A percentile compares a stretch with the other conserved stretches of the same genome.
phyloP scores from a whole-genome alignment of 1,140 invertebrate species.

The Cyclargus thomasi region DNA sequence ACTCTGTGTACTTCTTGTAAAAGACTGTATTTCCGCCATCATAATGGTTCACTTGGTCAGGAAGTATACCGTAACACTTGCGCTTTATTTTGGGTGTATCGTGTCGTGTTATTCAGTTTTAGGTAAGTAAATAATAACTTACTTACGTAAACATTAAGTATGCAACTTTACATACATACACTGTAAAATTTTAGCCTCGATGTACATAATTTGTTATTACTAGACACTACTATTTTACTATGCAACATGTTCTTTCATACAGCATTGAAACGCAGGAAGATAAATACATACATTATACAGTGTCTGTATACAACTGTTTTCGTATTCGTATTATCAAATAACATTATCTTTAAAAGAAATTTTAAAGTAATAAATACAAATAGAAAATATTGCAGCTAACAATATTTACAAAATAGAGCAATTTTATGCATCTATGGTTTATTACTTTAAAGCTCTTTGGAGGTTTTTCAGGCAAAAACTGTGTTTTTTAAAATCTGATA shows the following conservation, averaged over 20 bases:
- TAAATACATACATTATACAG: not conserved
- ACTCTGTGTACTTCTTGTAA: constrained; percentile 46
- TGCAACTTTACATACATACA: constrained; percentile 12
- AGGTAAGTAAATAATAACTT: constrained; percentile 50
- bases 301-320: too few relatives aligned
- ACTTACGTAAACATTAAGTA: not conserved
- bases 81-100: constrained; percentile 65
- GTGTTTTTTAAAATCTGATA: too few relatives aligned
- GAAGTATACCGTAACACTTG: constrained; percentile 57
- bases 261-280: not conserved
- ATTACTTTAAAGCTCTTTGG: too few relatives aligned
- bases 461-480: too few relatives aligned
- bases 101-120: constrained; percentile 56
- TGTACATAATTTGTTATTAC: not conserved
- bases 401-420: too few relatives aligned
- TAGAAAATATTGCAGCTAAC: too few relatives aligned
- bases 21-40: constrained; percentile 60
- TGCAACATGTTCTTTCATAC: not conserved
- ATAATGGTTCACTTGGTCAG: constrained; percentile 57
- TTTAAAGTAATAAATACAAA: too few relatives aligned
- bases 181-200: not conserved
- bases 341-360: too few relatives aligned
- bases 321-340: too few relatives aligned
- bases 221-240: not conserved
- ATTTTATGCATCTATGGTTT: too few relatives aligned